Percentiles rank a stretch among this genome's conserved stretches.
phyloP scores from a whole-genome alignment of 2,888 invertebrate genomes.

The Stramonita haemastoma region DNA sequence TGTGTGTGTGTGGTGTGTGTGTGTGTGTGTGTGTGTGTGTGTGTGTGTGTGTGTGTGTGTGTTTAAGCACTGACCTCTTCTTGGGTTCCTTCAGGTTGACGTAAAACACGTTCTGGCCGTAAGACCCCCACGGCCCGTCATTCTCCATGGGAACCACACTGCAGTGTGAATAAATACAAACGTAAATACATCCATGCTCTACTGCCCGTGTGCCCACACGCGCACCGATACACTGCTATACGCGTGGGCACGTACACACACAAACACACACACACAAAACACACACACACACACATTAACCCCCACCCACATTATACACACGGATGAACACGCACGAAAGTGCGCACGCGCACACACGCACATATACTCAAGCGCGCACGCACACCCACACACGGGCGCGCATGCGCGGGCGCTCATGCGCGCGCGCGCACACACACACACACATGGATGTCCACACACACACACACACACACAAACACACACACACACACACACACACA shows the following conservation, averaged over 20 bases:
- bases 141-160: slow-evolving; percentile 54
- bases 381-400: no score
- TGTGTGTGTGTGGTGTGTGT: no score
- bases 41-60: not conserved
- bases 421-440: no score
- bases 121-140: slow-evolving; percentile 58
- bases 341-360: no score
- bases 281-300: not conserved
- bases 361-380: no score
- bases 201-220: not conserved
- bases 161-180: slow-evolving; percentile 24
- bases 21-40: no score
- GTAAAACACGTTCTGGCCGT: slow-evolving; percentile 55
- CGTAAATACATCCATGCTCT: not conserved
- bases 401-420: no score
- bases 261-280: not conserved
- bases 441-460: no score
- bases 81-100: slow-evolving; percentile 55
- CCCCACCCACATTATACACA: no score
- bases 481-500: no score
- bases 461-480: no score
- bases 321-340: no score
- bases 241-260: not conserved
- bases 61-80: slow-evolving; percentile 48
- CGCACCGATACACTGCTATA: not conserved